These are phyloP conservation scores for Riparia riparia DNA, from an alignment of 2,113 vertebrate species.

Conservation along the genomic window DNA sequence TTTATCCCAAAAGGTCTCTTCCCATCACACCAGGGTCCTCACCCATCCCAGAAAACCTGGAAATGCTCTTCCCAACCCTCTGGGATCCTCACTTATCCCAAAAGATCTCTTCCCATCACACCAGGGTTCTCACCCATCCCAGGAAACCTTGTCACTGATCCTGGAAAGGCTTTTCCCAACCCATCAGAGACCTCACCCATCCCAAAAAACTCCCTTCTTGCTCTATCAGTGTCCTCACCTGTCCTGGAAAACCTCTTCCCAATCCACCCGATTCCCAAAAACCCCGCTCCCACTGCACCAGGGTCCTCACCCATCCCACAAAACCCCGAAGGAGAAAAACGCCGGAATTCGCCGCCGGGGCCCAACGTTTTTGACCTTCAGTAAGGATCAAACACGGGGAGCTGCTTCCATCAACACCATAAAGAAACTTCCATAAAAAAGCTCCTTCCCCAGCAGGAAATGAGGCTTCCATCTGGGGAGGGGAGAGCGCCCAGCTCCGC, in stretches of 20 bases:
- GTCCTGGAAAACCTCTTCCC: neutral
- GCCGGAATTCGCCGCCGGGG: neutral
- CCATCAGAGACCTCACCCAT: neutral
- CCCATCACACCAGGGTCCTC: neutral
- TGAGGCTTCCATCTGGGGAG: neutral
- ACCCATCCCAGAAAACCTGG: neutral
- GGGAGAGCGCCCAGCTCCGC: neutral
- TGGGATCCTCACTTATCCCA: neutral
- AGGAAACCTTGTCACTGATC: neutral
- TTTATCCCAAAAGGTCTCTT: neutral
- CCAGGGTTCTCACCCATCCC: neutral
- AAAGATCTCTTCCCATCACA: neutral
- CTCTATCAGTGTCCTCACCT: too few species aligned
- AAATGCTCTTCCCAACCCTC: neutral
- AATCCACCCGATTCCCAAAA: neutral
- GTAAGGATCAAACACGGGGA: neutral
- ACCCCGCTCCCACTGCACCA: too few species aligned
- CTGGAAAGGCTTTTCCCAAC: neutral
- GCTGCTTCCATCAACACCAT: neutral
- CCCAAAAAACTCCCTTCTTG: neutral
- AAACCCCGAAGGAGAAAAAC: neutral
- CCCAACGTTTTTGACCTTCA: neutral
- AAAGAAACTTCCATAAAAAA: fast-evolving
- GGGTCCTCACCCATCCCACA: neutral
- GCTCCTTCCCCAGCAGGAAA: neutral